Percentiles rank a stretch among this genome's conserved stretches.
Conservation (phyloP, 1,140 invertebrate species). For the Drosophila ananassae region DNA sequence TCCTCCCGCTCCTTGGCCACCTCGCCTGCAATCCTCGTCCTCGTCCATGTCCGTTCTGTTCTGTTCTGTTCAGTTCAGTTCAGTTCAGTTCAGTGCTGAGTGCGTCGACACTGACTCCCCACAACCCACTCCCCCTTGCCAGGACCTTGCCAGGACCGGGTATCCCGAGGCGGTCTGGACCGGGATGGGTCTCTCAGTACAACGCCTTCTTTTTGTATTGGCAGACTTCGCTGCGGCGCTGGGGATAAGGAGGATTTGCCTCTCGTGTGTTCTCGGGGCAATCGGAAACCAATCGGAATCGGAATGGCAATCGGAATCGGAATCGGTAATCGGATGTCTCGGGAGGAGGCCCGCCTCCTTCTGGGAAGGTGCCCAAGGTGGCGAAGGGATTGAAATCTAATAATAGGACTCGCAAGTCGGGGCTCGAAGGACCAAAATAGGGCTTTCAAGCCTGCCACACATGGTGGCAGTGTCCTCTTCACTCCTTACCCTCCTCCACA, state of each 20-base stretch:
- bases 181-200: conserved; percentile 36
- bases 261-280: conserved; percentile 33
- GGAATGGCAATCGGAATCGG: conserved; percentile 9
- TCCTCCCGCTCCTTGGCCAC: conserved; percentile 1
- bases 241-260: conserved; percentile 43
- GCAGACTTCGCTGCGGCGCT: conserved; percentile 46
- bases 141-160: conserved; percentile 28
- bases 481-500: background rate
- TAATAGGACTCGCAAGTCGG: background rate
- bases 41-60: conserved; percentile 41
- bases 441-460: too few species aligned
- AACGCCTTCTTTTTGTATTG: conserved; percentile 52
- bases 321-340: conserved; percentile 52
- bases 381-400: background rate
- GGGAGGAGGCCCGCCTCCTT: conserved; percentile 11
- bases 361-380: too few species aligned
- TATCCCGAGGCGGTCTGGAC: conserved; percentile 22
- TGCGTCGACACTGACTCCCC: conserved; percentile 73
- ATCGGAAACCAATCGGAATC: conserved; percentile 45
- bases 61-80: conserved; percentile 22
- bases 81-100: conserved; percentile 38
- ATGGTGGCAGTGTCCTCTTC: background rate
- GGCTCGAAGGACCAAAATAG: background rate
- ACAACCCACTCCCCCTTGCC: background rate
- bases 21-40: conserved; percentile 26